These are phyloP conservation scores for Rhinogobio ventralis DNA, from an alignment of 2,797 vertebrate species.

Conservation along the genomic window DNA sequence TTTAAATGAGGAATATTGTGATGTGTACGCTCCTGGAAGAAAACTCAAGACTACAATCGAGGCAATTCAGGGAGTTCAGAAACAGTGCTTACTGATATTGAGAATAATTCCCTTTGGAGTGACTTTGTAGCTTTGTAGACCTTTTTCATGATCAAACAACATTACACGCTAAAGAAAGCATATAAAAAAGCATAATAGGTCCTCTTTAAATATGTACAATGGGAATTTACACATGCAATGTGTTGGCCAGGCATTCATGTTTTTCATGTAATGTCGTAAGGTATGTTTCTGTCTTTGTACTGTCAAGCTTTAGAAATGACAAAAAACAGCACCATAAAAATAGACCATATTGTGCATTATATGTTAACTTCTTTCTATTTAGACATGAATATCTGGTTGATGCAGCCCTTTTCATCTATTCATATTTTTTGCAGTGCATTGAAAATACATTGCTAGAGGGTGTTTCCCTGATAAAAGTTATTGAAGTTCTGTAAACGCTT, in stretches of 20 bases:
- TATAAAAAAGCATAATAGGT: neutral
- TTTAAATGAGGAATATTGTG: neutral
- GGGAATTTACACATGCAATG: neutral
- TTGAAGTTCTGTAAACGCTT: neutral
- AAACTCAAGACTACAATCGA: neutral
- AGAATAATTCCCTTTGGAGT: no score
- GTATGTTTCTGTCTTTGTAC: neutral
- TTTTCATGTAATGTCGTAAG: neutral
- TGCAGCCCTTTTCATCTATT: neutral
- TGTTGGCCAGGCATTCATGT: neutral
- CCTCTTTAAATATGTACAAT: neutral
- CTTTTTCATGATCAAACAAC: no score
- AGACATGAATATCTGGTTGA: neutral
- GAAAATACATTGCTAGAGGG: constrained; percentile 27
- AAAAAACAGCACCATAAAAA: neutral
- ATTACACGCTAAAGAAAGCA: neutral
- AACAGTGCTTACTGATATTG: no score
- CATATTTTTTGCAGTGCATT: neutral
- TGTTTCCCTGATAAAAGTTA: constrained; percentile 10
- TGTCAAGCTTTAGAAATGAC: neutral
- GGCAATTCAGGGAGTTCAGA: no score
- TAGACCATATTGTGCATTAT: neutral
- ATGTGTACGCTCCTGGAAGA: neutral
- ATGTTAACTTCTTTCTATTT: neutral
- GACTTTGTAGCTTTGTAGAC: no score